phyloP scores from a whole-genome alignment of 2,888 invertebrate genomes.

The Drosophila acutilabella region DNA sequence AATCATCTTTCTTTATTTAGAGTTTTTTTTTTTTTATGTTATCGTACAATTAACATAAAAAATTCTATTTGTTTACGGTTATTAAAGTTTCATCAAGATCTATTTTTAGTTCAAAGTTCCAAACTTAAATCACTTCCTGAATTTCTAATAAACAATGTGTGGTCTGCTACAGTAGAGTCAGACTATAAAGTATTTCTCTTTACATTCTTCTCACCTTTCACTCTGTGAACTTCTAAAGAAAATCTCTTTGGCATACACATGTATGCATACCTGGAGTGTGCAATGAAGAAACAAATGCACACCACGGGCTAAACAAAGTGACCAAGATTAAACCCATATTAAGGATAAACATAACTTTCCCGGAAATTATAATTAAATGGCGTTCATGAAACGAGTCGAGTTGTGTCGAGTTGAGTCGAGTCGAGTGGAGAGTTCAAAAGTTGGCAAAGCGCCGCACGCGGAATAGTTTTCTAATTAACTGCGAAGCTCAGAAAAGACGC shows the following conservation, averaged over 20 bases:
- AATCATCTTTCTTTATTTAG: too few species aligned
- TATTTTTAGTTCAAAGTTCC: neutral
- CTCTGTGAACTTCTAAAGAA: too few species aligned
- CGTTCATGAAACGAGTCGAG: slow-evolving; percentile 37
- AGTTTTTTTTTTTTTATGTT: too few species aligned
- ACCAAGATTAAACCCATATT: slow-evolving; percentile 46
- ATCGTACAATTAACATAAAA: too few species aligned
- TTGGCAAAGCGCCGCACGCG: slow-evolving; percentile 58
- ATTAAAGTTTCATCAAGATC: too few species aligned
- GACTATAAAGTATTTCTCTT: neutral
- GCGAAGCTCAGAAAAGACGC: slow-evolving; percentile 50
- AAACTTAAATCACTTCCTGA: neutral
- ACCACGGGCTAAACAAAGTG: slow-evolving; percentile 46
- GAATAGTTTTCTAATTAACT: slow-evolving; percentile 79
- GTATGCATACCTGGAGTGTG: neutral
- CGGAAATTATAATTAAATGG: slow-evolving; percentile 70
- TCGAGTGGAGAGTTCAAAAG: slow-evolving; percentile 65
- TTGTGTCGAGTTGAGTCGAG: slow-evolving; percentile 33
- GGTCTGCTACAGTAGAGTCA: neutral
- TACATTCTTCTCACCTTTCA: neutral
- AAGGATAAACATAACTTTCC: slow-evolving; percentile 49
- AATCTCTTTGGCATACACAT: too few species aligned
- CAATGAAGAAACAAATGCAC: slow-evolving; percentile 1
- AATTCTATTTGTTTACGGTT: too few species aligned
- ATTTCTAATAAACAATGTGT: neutral